These are phyloP conservation scores for Eufriesea mexicana DNA, from an alignment of 1,140 invertebrate species.

Conservation along the genomic window DNA sequence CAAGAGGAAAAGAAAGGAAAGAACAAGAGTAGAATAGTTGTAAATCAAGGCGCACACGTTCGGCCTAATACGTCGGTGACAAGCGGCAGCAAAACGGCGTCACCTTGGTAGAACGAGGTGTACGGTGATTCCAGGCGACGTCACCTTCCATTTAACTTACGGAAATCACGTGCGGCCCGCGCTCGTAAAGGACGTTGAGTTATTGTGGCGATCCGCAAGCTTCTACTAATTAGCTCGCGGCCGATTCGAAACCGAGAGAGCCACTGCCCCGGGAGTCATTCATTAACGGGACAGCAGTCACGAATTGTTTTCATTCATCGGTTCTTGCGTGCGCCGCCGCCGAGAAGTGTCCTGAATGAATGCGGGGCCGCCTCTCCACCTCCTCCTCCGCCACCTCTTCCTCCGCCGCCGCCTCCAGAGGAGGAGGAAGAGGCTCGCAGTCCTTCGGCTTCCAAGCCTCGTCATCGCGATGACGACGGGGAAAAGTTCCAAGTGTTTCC, in stretches of 20 bases:
- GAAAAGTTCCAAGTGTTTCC: not conserved
- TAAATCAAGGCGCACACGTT: conserved; percentile 42
- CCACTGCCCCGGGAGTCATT: conserved; percentile 75
- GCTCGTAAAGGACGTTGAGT: conserved; percentile 76
- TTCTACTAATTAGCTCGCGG: conserved; percentile 78
- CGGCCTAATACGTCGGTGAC: conserved; percentile 46
- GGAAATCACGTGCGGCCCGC: conserved; percentile 71
- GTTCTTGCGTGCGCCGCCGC: conserved; percentile 65
- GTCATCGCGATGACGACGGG: conserved; percentile 27
- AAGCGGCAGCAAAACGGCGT: conserved; percentile 55
- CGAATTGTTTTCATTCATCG: conserved; percentile 81
- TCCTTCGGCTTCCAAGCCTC: conserved; percentile 6
- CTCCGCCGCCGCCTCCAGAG: not conserved
- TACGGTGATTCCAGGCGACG: conserved; percentile 70
- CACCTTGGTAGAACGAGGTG: conserved; percentile 61
- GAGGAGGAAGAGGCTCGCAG: not conserved
- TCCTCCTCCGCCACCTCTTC: not conserved
- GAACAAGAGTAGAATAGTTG: conserved; percentile 10
- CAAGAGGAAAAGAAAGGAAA: too few species aligned
- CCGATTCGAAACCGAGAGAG: conserved; percentile 77
- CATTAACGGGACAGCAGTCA: conserved; percentile 73
- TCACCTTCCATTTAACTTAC: conserved; percentile 68
- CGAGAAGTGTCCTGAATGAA: conserved; percentile 71
- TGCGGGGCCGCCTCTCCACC: conserved; percentile 23
- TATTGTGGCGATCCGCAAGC: conserved; percentile 70